A percentile compares a stretch with the other conserved stretches of the same genome.
Conservation (phyloP, 2,888 invertebrate genomes). For the Chloromyia formosa region DNA sequence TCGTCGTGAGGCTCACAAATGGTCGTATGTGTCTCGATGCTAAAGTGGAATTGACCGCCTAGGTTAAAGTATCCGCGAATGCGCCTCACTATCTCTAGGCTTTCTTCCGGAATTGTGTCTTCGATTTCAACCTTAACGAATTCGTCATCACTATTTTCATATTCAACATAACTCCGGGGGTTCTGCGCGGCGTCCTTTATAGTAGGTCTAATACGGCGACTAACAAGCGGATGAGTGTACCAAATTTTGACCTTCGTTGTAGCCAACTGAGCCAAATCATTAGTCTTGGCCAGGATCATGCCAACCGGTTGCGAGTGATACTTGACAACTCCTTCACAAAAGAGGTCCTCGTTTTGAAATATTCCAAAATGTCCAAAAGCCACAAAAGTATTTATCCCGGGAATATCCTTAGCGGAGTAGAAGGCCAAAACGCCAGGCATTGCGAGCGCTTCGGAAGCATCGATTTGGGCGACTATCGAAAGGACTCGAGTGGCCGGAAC, state of each 20-base stretch:
- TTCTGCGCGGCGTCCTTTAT: conserved; percentile 65
- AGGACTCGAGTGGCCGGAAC: conserved; percentile 70
- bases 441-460: conserved; percentile 66
- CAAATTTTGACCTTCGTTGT: conserved; percentile 67
- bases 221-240: conserved; percentile 59
- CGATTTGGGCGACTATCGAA: conserved; percentile 69
- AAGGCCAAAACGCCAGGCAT: conserved; percentile 43
- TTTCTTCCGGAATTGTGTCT: background rate
- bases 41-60: conserved; percentile 77
- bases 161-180: background rate
- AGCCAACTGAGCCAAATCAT: conserved; percentile 69
- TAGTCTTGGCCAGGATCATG: conserved; percentile 73
- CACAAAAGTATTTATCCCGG: conserved; percentile 70
- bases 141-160: background rate
- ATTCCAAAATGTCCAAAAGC: conserved; percentile 51
- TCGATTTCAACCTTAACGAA: background rate
- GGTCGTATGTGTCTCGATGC: conserved; percentile 78
- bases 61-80: conserved; percentile 66
- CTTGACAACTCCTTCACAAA: conserved; percentile 47
- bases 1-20: conserved; percentile 75
- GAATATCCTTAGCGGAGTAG: conserved; percentile 58
- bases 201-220: conserved; percentile 58
- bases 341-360: conserved; percentile 56
- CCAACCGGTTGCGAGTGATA: conserved; percentile 66
- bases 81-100: conserved; percentile 50